A percentile compares a stretch with the other conserved stretches of the same genome.
Conservation (phyloP, 53 echinoderm and acorn worm species). For the Astropecten irregularis region DNA sequence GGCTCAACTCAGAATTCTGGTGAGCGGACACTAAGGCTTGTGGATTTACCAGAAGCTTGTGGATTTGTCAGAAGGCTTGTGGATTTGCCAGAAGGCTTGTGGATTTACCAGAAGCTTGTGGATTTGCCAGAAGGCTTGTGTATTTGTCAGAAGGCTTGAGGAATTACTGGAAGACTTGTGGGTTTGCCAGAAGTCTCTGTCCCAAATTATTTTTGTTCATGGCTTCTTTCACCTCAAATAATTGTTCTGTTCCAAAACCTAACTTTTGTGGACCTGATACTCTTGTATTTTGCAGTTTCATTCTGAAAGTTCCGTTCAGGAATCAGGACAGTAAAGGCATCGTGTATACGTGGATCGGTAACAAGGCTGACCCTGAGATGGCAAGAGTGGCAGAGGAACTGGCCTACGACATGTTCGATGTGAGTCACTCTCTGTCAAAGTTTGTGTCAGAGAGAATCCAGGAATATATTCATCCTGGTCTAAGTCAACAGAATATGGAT, state of each 20-base stretch:
- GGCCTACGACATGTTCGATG: slow-evolving; percentile 96
- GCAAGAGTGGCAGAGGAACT: slow-evolving; percentile 82
- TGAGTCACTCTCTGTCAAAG: slow-evolving; percentile 62
- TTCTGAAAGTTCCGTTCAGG: slow-evolving; percentile 93
- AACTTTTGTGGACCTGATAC: too few relatives aligned
- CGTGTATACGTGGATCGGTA: slow-evolving; percentile 96
- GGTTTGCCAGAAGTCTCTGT: too few relatives aligned
- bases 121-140: too few relatives aligned
- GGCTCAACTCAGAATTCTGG: slow-evolving; percentile 99
- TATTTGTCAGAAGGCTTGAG: too few relatives aligned
- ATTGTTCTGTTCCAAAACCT: too few relatives aligned
- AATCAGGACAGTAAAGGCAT: slow-evolving; percentile 97
- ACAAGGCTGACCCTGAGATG: slow-evolving; percentile 78
- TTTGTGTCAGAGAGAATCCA: not conserved
- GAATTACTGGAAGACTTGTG: too few relatives aligned
- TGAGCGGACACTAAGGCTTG: slow-evolving; percentile 31
- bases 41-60: too few relatives aligned
- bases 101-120: too few relatives aligned
- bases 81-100: too few relatives aligned
- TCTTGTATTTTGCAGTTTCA: slow-evolving; percentile 84
- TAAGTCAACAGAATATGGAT: not conserved
- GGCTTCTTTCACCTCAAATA: too few relatives aligned
- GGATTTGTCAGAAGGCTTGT: too few relatives aligned
- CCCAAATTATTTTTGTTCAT: too few relatives aligned
- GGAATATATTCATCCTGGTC: not conserved